Conservation (phyloP, 2,888 invertebrate genomes). For the Agriopis marginaria region DNA sequence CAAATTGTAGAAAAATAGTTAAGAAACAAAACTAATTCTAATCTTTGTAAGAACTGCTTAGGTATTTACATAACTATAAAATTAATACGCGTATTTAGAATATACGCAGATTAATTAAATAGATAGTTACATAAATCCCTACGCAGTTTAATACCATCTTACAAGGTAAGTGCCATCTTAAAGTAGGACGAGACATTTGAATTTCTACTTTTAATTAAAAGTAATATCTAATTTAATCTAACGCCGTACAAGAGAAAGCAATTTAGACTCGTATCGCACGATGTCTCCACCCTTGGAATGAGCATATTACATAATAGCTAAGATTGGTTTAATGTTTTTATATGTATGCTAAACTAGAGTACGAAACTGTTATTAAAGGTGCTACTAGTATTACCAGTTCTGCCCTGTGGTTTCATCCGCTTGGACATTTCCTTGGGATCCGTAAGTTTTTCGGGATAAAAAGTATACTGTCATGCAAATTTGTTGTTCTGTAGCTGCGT, state of each 20-base stretch:
- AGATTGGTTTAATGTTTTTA: slow-evolving; percentile 11
- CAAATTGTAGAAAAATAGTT: too few relatives aligned
- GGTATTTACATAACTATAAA: too few relatives aligned
- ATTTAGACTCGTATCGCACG: slow-evolving; percentile 44
- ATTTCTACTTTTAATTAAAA: slow-evolving; percentile 48
- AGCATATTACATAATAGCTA: slow-evolving; percentile 22
- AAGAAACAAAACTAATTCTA: too few relatives aligned
- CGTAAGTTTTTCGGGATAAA: too few relatives aligned
- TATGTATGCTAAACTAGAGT: background rate
- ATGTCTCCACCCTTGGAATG: slow-evolving; percentile 33
- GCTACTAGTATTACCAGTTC: background rate
- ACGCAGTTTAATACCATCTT: slow-evolving; percentile 10
- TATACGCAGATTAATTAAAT: background rate
- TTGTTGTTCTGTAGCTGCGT: too few relatives aligned
- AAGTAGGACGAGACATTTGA: slow-evolving; percentile 22
- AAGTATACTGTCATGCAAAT: too few relatives aligned
- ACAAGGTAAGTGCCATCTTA: slow-evolving; percentile 8
- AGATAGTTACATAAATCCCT: background rate
- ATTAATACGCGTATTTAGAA: too few relatives aligned
- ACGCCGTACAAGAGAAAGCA: slow-evolving; percentile 47
- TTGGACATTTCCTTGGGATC: too few relatives aligned
- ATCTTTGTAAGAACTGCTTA: too few relatives aligned
- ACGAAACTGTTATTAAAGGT: background rate
- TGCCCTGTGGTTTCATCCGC: too few relatives aligned
- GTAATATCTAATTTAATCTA: slow-evolving; percentile 46